Evolutionary conservation across 2,113 vertebrate species (phyloP).

Genomic region (Neofelis nebulosa): DNA sequence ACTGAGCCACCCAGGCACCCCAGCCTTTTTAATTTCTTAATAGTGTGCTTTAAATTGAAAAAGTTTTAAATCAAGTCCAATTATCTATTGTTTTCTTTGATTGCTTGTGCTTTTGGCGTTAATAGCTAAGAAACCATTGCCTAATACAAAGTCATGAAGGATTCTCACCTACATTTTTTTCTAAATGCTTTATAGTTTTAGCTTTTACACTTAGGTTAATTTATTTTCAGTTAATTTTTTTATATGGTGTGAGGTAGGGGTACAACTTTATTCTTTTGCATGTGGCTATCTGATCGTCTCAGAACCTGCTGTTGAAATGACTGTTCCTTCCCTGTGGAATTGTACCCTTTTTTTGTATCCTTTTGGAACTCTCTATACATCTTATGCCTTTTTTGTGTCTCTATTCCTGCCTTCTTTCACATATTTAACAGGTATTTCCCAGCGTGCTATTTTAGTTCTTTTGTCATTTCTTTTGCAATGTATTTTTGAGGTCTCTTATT

Average conservation of each 20-base stretch:
- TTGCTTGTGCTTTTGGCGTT: background rate
- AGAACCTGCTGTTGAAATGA: background rate
- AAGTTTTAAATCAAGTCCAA: background rate
- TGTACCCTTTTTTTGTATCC: background rate
- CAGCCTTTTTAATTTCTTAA: background rate
- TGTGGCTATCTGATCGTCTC: background rate
- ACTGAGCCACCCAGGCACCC: too few species aligned
- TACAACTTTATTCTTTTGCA: rapidly evolving
- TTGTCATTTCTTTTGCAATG: background rate
- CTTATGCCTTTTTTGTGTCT: background rate
- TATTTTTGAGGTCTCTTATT: background rate
- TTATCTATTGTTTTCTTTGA: background rate
- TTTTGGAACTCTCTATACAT: background rate
- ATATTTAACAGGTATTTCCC: background rate
- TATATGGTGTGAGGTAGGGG: background rate
- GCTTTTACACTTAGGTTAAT: background rate
- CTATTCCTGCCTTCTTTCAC: background rate
- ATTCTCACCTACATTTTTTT: background rate
- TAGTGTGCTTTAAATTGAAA: background rate
- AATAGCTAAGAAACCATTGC: background rate
- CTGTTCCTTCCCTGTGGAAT: background rate
- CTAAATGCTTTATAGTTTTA: background rate
- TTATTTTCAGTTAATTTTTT: background rate
- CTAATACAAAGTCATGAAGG: background rate
- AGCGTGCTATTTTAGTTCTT: background rate